These are phyloP conservation scores for Lasioglossum baleicum DNA, from an alignment of 1,140 invertebrate species.

Conservation along the genomic window DNA sequence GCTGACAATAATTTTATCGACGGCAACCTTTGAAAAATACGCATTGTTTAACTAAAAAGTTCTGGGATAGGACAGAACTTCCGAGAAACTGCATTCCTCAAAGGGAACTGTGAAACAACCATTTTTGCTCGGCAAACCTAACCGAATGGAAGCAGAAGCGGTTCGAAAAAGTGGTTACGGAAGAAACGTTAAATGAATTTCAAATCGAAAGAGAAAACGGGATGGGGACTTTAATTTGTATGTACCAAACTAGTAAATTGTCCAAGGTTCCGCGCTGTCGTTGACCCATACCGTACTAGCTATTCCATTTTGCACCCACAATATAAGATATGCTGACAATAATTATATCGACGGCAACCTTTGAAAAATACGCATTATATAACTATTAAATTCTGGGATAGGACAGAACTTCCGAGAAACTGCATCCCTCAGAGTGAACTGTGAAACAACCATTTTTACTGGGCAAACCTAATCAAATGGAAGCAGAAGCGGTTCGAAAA, in stretches of 20 bases:
- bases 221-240: slow-evolving; percentile 10
- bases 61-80: too few relatives aligned
- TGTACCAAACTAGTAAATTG: slow-evolving; percentile 7
- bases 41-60: too few relatives aligned
- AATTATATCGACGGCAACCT: too few relatives aligned
- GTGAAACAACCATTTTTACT: background rate
- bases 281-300: background rate
- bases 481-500: background rate
- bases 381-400: too few relatives aligned
- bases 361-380: too few relatives aligned
- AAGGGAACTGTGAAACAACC: background rate
- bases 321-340: too few relatives aligned
- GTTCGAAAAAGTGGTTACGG: background rate
- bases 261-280: background rate
- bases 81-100: background rate
- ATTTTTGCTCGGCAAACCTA: background rate
- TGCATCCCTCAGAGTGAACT: background rate
- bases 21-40: too few relatives aligned
- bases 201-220: background rate
- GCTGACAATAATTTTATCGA: too few relatives aligned
- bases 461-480: background rate
- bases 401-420: too few relatives aligned
- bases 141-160: background rate
- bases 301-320: background rate
- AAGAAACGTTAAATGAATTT: background rate